These are phyloP conservation scores for Plecturocebus donacophilus DNA, from an alignment of 2,113 vertebrate species.

Conservation along the genomic window DNA sequence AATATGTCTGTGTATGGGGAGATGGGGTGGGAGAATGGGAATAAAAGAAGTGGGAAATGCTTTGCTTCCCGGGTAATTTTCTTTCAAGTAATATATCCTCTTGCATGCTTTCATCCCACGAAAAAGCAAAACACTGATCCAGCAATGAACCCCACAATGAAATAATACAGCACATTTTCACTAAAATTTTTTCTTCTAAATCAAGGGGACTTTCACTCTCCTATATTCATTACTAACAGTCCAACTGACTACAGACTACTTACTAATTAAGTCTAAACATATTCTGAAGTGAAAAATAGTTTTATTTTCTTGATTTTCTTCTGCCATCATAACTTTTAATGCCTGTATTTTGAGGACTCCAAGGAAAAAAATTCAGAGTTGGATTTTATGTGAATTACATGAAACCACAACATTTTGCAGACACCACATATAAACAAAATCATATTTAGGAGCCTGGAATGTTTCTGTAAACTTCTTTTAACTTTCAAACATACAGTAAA, in stretches of 20 bases:
- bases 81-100: background rate
- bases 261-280: slow-evolving; percentile 1
- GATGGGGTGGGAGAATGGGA: background rate
- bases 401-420: slow-evolving; percentile 67
- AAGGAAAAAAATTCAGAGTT: slow-evolving; percentile 40
- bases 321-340: slow-evolving; percentile 16
- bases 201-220: background rate
- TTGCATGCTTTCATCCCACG: background rate
- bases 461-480: slow-evolving; percentile 76
- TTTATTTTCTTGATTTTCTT: slow-evolving; percentile 55
- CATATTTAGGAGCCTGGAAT: slow-evolving; percentile 70
- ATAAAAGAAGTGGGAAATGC: background rate
- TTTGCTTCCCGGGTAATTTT: background rate
- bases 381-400: background rate
- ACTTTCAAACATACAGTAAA: slow-evolving; percentile 67
- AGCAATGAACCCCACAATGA: background rate
- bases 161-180: background rate
- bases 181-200: background rate
- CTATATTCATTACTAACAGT: slow-evolving; percentile 21
- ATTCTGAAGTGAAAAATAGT: slow-evolving; percentile 6
- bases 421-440: slow-evolving; percentile 80
- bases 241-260: background rate
- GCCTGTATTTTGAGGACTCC: background rate
- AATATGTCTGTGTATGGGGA: background rate
- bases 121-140: background rate